phyloP scores from a whole-genome alignment of 2,888 invertebrate genomes.

The Ormyrus rosae region DNA sequence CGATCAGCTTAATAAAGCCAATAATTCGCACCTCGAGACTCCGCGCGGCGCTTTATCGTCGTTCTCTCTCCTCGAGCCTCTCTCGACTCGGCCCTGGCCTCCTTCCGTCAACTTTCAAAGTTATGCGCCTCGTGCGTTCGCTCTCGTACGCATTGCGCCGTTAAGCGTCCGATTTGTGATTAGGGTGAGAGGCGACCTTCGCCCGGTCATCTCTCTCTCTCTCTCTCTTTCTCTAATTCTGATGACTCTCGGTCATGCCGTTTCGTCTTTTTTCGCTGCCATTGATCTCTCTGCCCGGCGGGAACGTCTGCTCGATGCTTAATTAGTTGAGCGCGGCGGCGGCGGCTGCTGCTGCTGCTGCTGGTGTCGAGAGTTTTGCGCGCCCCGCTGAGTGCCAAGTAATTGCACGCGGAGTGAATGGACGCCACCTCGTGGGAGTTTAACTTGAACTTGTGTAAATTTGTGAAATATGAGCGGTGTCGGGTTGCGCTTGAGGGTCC shows the following conservation, averaged over 20 bases:
- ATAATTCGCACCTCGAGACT: conserved; percentile 28
- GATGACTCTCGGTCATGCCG: background rate
- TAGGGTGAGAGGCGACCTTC: conserved; percentile 49
- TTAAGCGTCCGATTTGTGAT: conserved; percentile 55
- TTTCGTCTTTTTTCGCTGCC: conserved; percentile 32
- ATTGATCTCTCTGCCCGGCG: conserved; percentile 24
- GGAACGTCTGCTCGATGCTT: background rate
- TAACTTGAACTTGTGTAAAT: too few species aligned
- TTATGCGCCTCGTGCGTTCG: conserved; percentile 55
- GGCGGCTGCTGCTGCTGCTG: too few species aligned
- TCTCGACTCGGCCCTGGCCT: conserved; percentile 63
- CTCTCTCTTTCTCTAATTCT: background rate
- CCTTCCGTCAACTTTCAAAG: conserved; percentile 64
- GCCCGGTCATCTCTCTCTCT: background rate
- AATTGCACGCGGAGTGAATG: background rate
- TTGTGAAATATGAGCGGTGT: too few species aligned
- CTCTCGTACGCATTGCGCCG: background rate
- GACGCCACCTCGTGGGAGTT: background rate
- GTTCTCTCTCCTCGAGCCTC: too few species aligned
- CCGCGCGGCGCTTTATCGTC: too few species aligned
- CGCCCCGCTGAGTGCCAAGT: too few species aligned
- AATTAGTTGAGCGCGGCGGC: background rate
- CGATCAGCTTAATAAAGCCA: conserved; percentile 17
- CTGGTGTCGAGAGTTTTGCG: too few species aligned
- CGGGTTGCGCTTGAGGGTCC: too few species aligned